Percentiles rank a stretch among this genome's conserved stretches.
Conservation (phyloP, 2,797 vertebrate genomes). For the Menidia menidia region DNA sequence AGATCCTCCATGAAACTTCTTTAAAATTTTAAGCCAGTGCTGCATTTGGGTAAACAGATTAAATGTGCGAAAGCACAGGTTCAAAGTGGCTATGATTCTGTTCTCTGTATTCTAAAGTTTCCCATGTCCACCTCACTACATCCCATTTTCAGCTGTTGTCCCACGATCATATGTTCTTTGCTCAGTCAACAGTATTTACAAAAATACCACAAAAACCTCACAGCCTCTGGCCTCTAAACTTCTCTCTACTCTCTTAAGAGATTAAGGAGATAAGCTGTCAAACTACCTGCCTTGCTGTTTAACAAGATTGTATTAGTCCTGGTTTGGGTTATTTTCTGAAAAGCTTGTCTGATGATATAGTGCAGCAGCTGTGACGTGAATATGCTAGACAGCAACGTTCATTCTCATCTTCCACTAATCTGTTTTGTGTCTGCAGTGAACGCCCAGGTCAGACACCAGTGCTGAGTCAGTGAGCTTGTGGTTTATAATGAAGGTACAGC, state of each 20-base stretch:
- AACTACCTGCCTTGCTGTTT: slow-evolving; percentile 24
- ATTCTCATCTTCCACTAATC: slow-evolving; percentile 55
- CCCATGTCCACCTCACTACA: slow-evolving; percentile 21
- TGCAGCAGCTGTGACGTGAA: slow-evolving; percentile 48
- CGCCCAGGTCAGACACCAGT: slow-evolving; percentile 48
- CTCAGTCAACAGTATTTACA: slow-evolving; percentile 57
- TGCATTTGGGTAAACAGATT: background rate
- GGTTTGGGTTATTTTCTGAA: slow-evolving; percentile 21
- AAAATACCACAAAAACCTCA: slow-evolving; percentile 50
- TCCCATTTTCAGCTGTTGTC: slow-evolving; percentile 30
- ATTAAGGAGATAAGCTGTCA: slow-evolving; percentile 25
- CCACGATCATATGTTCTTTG: slow-evolving; percentile 39
- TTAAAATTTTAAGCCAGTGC: background rate
- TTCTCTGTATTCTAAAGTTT: slow-evolving; percentile 31
- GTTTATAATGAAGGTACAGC: slow-evolving; percentile 43
- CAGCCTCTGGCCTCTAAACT: slow-evolving; percentile 7
- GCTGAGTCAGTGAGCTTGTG: slow-evolving; percentile 52
- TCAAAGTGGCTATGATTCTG: slow-evolving; percentile 15
- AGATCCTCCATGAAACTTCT: background rate
- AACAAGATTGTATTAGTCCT: slow-evolving; percentile 38
- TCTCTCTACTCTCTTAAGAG: slow-evolving; percentile 6
- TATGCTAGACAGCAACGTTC: slow-evolving; percentile 26
- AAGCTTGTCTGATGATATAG: slow-evolving; percentile 50
- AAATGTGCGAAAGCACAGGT: slow-evolving; percentile 33
- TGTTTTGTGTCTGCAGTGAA: slow-evolving; percentile 53